A percentile compares a stretch with the other conserved stretches of the same genome.
These are phyloP conservation scores for Parazoanthus darwini DNA, from an alignment of 92 coral and sea anemone species.

Conservation along the genomic window DNA sequence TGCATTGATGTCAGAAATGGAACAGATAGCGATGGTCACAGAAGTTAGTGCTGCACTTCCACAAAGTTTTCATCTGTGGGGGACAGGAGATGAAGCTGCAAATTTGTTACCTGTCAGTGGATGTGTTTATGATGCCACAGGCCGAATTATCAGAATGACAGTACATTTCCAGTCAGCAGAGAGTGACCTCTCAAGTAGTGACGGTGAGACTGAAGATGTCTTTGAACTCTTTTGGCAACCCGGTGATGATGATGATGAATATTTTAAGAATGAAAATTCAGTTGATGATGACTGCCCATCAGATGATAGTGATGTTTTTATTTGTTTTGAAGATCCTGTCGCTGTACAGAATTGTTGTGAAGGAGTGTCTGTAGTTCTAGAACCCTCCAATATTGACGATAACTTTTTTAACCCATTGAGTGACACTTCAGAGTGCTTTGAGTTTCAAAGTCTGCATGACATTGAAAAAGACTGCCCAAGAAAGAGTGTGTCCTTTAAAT, in stretches of 20 bases:
- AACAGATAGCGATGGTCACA: neutral
- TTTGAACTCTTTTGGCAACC: slow-evolving; percentile 40
- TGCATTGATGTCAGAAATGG: neutral
- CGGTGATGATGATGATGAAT: neutral
- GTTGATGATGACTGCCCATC: slow-evolving; percentile 18
- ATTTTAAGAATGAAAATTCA: neutral
- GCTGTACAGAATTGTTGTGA: slow-evolving; percentile 1
- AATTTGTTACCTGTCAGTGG: slow-evolving; percentile 20
- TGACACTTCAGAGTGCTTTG: neutral
- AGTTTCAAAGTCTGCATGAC: neutral
- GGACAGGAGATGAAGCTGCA: neutral
- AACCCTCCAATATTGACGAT: neutral
- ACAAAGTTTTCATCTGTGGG: neutral
- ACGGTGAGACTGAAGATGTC: slow-evolving; percentile 35
- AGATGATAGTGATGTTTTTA: slow-evolving; percentile 30
- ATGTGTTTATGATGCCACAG: slow-evolving; percentile 13
- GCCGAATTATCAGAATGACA: slow-evolving; percentile 32
- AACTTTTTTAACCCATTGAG: neutral
- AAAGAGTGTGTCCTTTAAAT: slow-evolving; percentile 74
- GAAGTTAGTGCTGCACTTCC: neutral
- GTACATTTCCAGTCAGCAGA: slow-evolving; percentile 2
- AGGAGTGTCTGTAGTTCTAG: neutral
- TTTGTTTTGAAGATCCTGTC: slow-evolving; percentile 19
- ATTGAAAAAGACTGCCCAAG: neutral
- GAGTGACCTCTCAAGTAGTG: slow-evolving; percentile 13